Evolutionary conservation across 1,140 invertebrate species (phyloP).

Genomic region (Geopemphigus sp.): DNA sequence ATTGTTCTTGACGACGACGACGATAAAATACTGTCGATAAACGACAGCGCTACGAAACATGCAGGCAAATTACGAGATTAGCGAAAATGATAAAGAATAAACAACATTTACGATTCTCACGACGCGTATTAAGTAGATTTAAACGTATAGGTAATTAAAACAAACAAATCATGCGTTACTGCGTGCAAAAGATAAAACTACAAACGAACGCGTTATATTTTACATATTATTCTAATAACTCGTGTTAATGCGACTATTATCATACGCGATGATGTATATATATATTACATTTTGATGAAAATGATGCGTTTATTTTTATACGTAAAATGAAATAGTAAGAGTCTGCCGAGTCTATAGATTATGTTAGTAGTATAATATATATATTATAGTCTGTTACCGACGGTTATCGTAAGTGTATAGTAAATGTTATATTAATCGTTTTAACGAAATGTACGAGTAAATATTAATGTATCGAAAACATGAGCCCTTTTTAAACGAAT

Average conservation of each 20-base stretch:
- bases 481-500: too few species aligned
- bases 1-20: too few species aligned
- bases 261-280: slow-evolving; percentile 4
- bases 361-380: too few species aligned
- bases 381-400: neutral
- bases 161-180: neutral
- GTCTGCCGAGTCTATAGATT: neutral
- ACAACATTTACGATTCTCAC: too few species aligned
- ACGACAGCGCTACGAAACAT: too few species aligned
- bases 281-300: neutral
- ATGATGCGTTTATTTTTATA: neutral
- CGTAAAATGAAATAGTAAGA: neutral
- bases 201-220: neutral
- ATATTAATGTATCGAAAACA: too few species aligned
- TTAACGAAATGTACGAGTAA: neutral
- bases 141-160: too few species aligned
- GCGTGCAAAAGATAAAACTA: neutral
- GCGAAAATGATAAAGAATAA: too few species aligned
- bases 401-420: neutral
- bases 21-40: too few species aligned
- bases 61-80: too few species aligned
- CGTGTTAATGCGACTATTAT: neutral
- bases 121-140: too few species aligned
- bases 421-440: neutral
- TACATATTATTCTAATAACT: neutral